These are phyloP conservation scores for Eledone cirrhosa DNA, from an alignment of 2,888 invertebrate genomes.

Conservation along the genomic window DNA sequence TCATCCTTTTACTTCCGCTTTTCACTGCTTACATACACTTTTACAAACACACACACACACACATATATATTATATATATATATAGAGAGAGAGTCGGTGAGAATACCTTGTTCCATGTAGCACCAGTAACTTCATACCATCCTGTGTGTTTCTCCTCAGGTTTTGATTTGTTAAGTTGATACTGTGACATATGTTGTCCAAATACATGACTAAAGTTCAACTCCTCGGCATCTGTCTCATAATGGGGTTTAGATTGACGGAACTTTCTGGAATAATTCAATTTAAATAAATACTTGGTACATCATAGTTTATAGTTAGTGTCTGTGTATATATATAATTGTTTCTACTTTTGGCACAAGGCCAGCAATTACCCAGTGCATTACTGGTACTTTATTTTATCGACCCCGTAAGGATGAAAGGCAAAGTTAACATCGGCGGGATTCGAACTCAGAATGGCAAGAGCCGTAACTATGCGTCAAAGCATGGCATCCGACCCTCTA, in stretches of 20 bases:
- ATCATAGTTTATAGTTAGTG: too few species aligned
- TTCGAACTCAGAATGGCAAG: too few species aligned
- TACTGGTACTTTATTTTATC: too few species aligned
- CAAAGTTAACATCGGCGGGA: too few species aligned
- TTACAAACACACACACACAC: not conserved
- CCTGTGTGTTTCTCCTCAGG: slow-evolving; percentile 39
- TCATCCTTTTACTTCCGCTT: not conserved
- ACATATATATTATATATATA: not conserved
- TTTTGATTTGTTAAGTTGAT: slow-evolving; percentile 37
- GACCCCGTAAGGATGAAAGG: too few species aligned
- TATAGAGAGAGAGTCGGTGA: not conserved
- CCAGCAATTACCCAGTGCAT: too few species aligned
- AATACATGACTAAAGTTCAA: slow-evolving; percentile 63
- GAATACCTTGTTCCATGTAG: slow-evolving; percentile 61
- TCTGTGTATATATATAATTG: too few species aligned
- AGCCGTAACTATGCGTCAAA: too few species aligned
- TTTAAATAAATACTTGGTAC: not conserved
- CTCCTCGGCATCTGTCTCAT: slow-evolving; percentile 56
- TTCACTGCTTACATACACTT: not conserved
- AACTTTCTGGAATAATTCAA: slow-evolving; percentile 52
- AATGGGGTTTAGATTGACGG: slow-evolving; percentile 50
- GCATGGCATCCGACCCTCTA: too few species aligned
- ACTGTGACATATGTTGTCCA: slow-evolving; percentile 41
- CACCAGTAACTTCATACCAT: slow-evolving; percentile 59
- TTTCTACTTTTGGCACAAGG: too few species aligned